These are phyloP conservation scores for Antidorcas marsupialis DNA, from an alignment of 2,113 vertebrate species.

Conservation along the genomic window DNA sequence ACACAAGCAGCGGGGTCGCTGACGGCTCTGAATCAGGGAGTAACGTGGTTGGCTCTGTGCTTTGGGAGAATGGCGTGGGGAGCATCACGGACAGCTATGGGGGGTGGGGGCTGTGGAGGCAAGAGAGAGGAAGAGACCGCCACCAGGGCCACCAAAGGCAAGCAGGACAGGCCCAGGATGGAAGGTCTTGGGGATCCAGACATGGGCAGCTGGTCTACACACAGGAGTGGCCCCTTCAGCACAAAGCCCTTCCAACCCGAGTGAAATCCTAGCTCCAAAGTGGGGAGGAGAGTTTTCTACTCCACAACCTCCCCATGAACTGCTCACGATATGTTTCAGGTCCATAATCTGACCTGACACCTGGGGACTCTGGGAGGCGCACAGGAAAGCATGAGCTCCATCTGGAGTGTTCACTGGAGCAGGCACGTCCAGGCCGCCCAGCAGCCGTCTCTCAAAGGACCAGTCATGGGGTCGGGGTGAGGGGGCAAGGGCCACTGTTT, in stretches of 20 bases:
- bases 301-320: accelerated
- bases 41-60: accelerated
- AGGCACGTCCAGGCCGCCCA: not conserved
- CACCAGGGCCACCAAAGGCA: not conserved
- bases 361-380: accelerated
- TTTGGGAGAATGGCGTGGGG: accelerated
- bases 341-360: not conserved
- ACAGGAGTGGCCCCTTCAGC: not conserved
- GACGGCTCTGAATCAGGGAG: not conserved
- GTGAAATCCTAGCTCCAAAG: too few relatives aligned
- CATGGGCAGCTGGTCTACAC: not conserved
- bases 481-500: too few relatives aligned
- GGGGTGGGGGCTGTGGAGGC: not conserved
- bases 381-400: accelerated
- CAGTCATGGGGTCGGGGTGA: not conserved
- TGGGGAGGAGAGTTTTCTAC: not conserved
- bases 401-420: not conserved
- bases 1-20: not conserved
- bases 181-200: accelerated
- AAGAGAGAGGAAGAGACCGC: not conserved
- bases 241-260: not conserved
- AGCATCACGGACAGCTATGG: accelerated
- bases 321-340: not conserved
- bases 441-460: not conserved
- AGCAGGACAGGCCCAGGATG: accelerated